A percentile compares a stretch with the other conserved stretches of the same genome.
These are phyloP conservation scores for Seriola quinqueradiata DNA, from an alignment of 2,113 vertebrate genomes.

Conservation along the genomic window DNA sequence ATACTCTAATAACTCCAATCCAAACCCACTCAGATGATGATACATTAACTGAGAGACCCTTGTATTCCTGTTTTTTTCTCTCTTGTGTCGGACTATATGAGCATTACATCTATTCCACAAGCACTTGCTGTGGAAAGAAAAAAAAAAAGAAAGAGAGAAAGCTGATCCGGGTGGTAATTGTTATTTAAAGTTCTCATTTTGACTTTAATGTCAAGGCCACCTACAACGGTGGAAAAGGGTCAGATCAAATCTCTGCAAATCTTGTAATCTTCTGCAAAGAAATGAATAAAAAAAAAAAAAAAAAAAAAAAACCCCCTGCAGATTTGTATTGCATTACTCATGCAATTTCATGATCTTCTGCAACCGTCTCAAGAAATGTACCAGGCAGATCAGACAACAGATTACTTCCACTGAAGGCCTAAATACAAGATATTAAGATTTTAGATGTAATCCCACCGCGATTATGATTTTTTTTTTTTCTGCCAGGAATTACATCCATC, in stretches of 20 bases:
- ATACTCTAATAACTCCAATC: slow-evolving; percentile 96
- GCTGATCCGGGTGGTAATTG: slow-evolving; percentile 66
- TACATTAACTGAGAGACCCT: slow-evolving; percentile 88
- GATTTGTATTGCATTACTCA: slow-evolving; percentile 88
- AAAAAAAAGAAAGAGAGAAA: slow-evolving; percentile 48
- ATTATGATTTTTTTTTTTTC: slow-evolving; percentile 87
- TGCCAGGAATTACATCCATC: slow-evolving; percentile 89
- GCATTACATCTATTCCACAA: slow-evolving; percentile 66
- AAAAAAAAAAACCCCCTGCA: slow-evolving; percentile 77
- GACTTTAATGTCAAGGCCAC: slow-evolving; percentile 69
- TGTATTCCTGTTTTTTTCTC: slow-evolving; percentile 77
- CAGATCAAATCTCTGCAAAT: slow-evolving; percentile 84
- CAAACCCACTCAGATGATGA: slow-evolving; percentile 94
- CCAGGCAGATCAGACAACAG: slow-evolving; percentile 81
- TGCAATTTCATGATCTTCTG: slow-evolving; percentile 90
- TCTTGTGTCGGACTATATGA: slow-evolving; percentile 60
- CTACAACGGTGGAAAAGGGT: slow-evolving; percentile 60
- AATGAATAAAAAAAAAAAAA: slow-evolving; percentile 75
- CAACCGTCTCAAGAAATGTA: slow-evolving; percentile 82
- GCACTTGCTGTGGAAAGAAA: slow-evolving; percentile 62
- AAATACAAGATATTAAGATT: slow-evolving; percentile 91
- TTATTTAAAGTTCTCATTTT: slow-evolving; percentile 78
- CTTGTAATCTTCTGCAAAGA: slow-evolving; percentile 89
- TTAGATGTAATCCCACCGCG: slow-evolving; percentile 87
- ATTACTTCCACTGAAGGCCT: slow-evolving; percentile 83